Evolutionary conservation across 1,140 invertebrate genomes (phyloP).

Genomic region (Epicauta chinensis): DNA sequence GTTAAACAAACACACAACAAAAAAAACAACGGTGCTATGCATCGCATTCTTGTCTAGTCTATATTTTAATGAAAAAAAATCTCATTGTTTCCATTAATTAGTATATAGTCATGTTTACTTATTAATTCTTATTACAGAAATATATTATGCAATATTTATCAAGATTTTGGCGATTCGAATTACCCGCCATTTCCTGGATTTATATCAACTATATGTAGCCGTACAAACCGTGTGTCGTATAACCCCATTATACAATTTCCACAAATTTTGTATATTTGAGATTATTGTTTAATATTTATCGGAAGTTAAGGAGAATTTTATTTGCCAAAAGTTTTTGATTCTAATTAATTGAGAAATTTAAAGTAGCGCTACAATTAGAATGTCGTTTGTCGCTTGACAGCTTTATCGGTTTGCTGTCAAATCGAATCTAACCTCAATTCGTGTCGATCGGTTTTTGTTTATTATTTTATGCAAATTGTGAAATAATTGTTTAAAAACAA

Average conservation of each 20-base stretch:
- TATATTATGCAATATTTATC: conserved; percentile 20
- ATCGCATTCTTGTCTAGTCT: conserved; percentile 32
- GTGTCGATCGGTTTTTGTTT: background rate
- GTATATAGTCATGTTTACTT: conserved; percentile 23
- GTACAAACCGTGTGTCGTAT: no score
- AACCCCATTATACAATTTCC: no score
- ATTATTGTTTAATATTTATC: no score
- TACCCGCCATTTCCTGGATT: background rate
- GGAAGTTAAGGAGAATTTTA: no score
- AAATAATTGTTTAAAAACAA: background rate
- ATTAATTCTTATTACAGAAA: conserved; percentile 19
- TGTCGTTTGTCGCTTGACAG: no score
- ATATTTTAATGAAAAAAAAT: conserved; percentile 27
- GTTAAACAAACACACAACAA: conserved; percentile 2
- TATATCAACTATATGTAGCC: no score
- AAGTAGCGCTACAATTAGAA: no score
- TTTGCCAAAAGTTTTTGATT: no score
- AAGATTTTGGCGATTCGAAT: background rate
- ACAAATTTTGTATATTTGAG: no score
- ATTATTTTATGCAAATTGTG: conserved; percentile 4
- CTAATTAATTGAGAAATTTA: no score
- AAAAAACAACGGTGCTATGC: conserved; percentile 24
- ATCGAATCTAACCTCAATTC: conserved; percentile 1
- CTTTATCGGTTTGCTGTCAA: background rate
- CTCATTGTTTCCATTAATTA: conserved; percentile 30